phyloP scores from a whole-genome alignment of 2,888 invertebrate species.

The Melinopterus prodromus region DNA sequence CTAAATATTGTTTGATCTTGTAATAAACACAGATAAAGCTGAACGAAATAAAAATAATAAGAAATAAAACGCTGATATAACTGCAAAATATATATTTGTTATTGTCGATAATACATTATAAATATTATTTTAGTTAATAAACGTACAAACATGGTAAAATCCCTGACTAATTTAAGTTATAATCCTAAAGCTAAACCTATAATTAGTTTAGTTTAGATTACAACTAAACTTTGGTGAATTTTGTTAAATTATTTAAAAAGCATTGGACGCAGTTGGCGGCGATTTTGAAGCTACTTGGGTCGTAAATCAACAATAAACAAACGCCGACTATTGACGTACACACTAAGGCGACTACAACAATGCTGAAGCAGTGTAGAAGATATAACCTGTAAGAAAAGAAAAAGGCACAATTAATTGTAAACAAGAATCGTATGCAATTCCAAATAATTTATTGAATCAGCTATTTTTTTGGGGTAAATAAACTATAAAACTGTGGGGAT shows the following conservation, averaged over 20 bases:
- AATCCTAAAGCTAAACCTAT: not conserved
- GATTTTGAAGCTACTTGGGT: not conserved
- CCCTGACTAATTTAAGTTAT: not conserved
- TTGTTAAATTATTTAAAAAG: not conserved
- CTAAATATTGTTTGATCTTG: too few relatives aligned
- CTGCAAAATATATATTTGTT: not conserved
- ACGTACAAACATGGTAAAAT: not conserved
- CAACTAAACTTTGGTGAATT: not conserved
- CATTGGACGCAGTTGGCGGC: not conserved
- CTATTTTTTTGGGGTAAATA: too few relatives aligned
- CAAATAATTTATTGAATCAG: too few relatives aligned
- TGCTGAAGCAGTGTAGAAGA: not conserved
- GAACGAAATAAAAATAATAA: not conserved
- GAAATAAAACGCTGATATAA: not conserved
- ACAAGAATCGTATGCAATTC: not conserved
- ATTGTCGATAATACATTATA: not conserved
- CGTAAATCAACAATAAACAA: not conserved
- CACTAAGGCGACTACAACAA: not conserved
- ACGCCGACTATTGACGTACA: not conserved
- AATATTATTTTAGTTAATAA: not conserved
- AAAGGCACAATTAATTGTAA: not conserved
- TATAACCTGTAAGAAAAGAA: not conserved
- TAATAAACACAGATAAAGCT: too few relatives aligned
- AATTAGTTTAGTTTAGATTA: not conserved
- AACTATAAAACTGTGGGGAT: too few relatives aligned